Evolutionary conservation across 2,113 vertebrate species (phyloP).

Genomic region (Aegotheles bennettii): DNA sequence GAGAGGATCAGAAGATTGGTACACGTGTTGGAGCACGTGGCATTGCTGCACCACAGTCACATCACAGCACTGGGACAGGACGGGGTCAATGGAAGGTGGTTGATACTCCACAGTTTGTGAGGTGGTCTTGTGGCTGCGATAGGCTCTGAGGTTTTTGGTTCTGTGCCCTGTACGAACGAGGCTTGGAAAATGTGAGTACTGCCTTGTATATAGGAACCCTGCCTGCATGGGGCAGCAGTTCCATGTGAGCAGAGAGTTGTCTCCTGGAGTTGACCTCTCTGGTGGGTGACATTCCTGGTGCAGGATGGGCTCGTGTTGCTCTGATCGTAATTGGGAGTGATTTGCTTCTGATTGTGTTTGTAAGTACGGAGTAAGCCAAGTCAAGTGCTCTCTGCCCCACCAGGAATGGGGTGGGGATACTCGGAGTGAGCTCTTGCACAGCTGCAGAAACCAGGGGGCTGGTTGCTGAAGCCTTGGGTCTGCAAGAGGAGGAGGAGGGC

Average conservation of each 20-base stretch:
- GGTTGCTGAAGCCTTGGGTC: not conserved
- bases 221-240: not conserved
- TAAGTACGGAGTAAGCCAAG: not conserved
- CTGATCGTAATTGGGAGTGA: not conserved
- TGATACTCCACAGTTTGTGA: not conserved
- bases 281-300: not conserved
- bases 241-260: not conserved
- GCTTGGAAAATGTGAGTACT: not conserved
- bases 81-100: accelerated
- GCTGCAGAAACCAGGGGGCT: not conserved
- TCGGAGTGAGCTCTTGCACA: not conserved
- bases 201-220: not conserved
- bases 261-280: not conserved
- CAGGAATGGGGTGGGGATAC: slow-evolving; percentile 30
- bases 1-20: not conserved
- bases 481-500: not conserved
- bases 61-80: accelerated
- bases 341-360: not conserved
- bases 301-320: slow-evolving; percentile 14
- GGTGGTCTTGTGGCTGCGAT: not conserved
- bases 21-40: accelerated
- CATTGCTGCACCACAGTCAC: accelerated
- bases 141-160: not conserved
- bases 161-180: not conserved
- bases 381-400: not conserved